A percentile compares a stretch with the other conserved stretches of the same genome.
Conservation (phyloP, 2,888 invertebrate genomes). For the Perizoma flavofasciatum region DNA sequence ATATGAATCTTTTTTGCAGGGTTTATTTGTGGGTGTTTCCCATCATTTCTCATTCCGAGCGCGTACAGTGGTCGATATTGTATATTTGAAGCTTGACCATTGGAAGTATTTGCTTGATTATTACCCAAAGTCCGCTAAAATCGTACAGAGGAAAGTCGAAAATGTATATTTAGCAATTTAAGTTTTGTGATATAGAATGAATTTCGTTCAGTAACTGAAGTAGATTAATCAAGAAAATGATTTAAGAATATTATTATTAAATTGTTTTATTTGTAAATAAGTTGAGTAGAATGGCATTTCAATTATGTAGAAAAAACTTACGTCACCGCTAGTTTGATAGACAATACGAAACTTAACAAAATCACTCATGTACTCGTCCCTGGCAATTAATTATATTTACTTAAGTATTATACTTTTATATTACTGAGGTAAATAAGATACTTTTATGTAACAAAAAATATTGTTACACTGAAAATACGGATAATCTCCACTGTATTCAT, state of each 20-base stretch:
- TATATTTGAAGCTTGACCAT: constrained; percentile 74
- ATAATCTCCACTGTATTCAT: no score
- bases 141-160: constrained; percentile 71
- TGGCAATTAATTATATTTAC: no score
- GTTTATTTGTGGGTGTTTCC: constrained; percentile 76
- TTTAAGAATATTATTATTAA: constrained; percentile 17
- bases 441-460: no score
- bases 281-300: constrained; percentile 6
- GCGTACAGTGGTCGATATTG: constrained; percentile 78
- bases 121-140: constrained; percentile 71
- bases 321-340: no score
- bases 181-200: constrained; percentile 22
- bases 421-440: no score
- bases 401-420: no score
- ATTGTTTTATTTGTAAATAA: constrained; percentile 23
- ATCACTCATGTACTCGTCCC: no score
- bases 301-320: background rate
- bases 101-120: constrained; percentile 81
- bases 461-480: no score
- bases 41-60: constrained; percentile 83
- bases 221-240: constrained; percentile 30
- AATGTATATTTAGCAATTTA: constrained; percentile 75
- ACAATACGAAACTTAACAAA: no score
- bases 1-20: constrained; percentile 56
- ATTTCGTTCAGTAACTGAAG: background rate